These are phyloP conservation scores for Glaucidium brasilianum DNA, from an alignment of 2,113 vertebrate genomes.

Conservation along the genomic window DNA sequence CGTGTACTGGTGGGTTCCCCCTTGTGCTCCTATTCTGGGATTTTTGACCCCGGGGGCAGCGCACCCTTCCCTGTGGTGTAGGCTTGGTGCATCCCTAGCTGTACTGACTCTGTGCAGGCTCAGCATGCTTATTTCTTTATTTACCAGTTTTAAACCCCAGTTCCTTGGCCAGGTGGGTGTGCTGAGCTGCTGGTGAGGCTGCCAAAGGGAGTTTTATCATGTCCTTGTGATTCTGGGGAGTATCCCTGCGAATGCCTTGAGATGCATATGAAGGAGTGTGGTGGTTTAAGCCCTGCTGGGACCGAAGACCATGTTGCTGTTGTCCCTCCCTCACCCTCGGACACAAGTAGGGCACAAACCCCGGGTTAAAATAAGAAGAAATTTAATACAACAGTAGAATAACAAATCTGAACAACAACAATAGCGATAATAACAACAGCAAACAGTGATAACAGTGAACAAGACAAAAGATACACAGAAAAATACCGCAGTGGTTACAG, in stretches of 20 bases:
- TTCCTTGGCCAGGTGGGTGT: too few relatives aligned
- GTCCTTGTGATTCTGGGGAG: neutral
- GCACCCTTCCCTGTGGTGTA: accelerated
- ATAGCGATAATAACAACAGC: too few relatives aligned
- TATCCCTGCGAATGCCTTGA: accelerated
- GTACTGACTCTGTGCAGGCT: neutral
- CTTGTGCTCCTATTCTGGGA: neutral
- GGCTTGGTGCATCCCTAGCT: neutral
- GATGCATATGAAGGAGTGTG: neutral
- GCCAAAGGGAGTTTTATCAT: neutral
- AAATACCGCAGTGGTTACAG: too few relatives aligned
- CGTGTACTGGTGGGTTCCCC: accelerated
- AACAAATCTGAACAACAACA: too few relatives aligned
- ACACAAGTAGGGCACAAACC: too few relatives aligned
- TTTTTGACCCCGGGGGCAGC: neutral
- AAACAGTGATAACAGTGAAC: too few relatives aligned
- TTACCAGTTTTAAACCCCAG: neutral
- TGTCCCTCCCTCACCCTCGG: too few relatives aligned
- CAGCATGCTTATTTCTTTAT: neutral
- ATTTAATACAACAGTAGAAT: too few relatives aligned
- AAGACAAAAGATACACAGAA: too few relatives aligned
- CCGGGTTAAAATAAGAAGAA: too few relatives aligned
- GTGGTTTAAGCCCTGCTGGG: too few relatives aligned
- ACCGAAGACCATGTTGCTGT: too few relatives aligned
- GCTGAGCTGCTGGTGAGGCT: neutral